Conservation (phyloP, 2,888 invertebrate species). For the Phyllotreta cruciferae region DNA sequence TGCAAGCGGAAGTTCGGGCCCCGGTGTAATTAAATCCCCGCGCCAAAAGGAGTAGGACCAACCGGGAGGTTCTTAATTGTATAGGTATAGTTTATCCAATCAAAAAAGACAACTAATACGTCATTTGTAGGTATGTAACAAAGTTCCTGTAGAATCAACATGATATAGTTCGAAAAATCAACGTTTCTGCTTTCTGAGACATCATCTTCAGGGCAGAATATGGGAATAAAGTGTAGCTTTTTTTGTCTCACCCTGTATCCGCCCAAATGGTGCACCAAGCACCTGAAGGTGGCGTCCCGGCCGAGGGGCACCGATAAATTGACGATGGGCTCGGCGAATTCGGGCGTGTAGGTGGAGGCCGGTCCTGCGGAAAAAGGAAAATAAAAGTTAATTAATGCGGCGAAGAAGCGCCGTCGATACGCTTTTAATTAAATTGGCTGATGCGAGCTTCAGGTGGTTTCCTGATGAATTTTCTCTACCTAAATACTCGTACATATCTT, state of each 20-base stretch:
- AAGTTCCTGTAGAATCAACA: too few species aligned
- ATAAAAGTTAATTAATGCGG: not conserved
- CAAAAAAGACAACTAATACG: too few species aligned
- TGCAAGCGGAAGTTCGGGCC: too few species aligned
- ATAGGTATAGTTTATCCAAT: too few species aligned
- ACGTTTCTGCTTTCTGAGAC: too few species aligned
- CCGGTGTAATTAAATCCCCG: constrained; percentile 28
- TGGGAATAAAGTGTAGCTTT: too few species aligned
- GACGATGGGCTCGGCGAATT: constrained; percentile 82
- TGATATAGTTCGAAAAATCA: too few species aligned
- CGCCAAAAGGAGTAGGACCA: not conserved
- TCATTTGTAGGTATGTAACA: too few species aligned
- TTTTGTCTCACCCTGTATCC: constrained; percentile 81
- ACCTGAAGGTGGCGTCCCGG: constrained; percentile 86
- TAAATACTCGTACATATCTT: too few species aligned
- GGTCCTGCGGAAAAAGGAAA: constrained; percentile 41
- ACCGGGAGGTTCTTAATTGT: too few species aligned
- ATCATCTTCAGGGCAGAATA: too few species aligned
- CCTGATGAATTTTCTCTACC: not conserved
- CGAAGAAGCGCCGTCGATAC: too few species aligned
- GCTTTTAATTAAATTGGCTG: not conserved
- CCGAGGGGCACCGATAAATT: constrained; percentile 87
- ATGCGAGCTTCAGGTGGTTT: not conserved
- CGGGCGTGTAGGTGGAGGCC: constrained; percentile 79
- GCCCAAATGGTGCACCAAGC: constrained; percentile 84